phyloP scores from a whole-genome alignment of 2,888 invertebrate species.

The Periphyllus acericola region DNA sequence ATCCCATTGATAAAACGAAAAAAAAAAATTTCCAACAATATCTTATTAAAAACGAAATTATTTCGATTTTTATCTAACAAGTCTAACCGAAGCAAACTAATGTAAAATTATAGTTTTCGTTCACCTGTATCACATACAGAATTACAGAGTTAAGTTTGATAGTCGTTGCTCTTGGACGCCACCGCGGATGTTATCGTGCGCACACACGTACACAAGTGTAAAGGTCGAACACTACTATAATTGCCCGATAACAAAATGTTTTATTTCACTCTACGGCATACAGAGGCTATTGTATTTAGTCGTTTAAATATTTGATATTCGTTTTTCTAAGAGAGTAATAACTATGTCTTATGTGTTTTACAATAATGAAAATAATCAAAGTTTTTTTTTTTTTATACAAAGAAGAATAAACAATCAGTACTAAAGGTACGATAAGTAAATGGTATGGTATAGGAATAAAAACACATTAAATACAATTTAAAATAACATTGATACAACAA shows the following conservation, averaged over 20 bases:
- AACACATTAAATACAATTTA: too few species aligned
- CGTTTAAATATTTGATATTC: not conserved
- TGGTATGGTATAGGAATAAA: too few species aligned
- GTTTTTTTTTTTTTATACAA: too few species aligned
- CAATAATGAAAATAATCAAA: not conserved
- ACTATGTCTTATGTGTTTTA: not conserved
- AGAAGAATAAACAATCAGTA: too few species aligned
- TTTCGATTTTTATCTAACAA: too few species aligned
- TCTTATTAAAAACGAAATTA: not conserved
- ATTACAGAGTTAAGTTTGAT: not conserved
- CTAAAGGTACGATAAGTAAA: too few species aligned
- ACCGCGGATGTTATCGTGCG: not conserved
- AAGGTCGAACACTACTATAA: slow-evolving; percentile 49
- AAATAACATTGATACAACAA: too few species aligned
- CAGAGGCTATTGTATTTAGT: not conserved
- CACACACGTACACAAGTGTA: not conserved
- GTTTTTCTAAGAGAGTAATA: not conserved
- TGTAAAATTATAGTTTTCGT: not conserved
- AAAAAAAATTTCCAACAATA: not conserved
- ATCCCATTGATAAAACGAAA: not conserved
- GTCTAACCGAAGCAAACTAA: not conserved
- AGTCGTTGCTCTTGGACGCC: not conserved
- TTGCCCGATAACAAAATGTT: slow-evolving; percentile 34
- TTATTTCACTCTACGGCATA: not conserved
- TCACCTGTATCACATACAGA: not conserved